These are phyloP conservation scores for Ochropacha duplaris DNA, from an alignment of 2,888 invertebrate genomes.

Conservation along the genomic window DNA sequence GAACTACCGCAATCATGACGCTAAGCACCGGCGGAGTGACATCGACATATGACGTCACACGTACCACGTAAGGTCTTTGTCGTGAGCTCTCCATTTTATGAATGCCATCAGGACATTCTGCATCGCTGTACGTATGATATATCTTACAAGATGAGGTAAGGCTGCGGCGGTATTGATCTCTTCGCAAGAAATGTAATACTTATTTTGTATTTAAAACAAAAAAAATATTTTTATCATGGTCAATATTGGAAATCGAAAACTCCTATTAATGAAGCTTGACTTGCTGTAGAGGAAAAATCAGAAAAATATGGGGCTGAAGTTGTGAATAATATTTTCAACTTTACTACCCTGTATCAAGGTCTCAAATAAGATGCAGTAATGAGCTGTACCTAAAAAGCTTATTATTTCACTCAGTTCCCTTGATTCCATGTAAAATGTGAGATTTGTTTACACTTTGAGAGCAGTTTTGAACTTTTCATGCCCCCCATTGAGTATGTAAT, in stretches of 20 bases:
- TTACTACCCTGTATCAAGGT: too few relatives aligned
- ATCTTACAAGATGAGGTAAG: conserved; percentile 38
- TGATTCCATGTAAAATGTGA: not conserved
- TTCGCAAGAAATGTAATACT: not conserved
- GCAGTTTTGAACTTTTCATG: not conserved
- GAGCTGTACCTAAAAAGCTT: too few relatives aligned
- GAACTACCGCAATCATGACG: not conserved
- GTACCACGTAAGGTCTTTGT: conserved; percentile 36
- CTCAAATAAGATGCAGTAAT: too few relatives aligned
- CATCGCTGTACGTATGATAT: conserved; percentile 43
- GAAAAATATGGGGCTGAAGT: too few relatives aligned
- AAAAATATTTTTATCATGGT: too few relatives aligned
- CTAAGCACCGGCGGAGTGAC: conserved; percentile 8
- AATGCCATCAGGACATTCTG: conserved; percentile 43
- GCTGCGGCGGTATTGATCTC: conserved; percentile 17
- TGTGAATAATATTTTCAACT: too few relatives aligned
- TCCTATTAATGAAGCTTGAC: too few relatives aligned
- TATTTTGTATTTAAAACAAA: too few relatives aligned
- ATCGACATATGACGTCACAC: conserved; percentile 25
- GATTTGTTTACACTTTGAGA: not conserved
- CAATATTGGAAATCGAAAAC: too few relatives aligned
- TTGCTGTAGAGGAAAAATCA: too few relatives aligned
- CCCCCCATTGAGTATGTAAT: not conserved
- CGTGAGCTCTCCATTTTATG: conserved; percentile 48
- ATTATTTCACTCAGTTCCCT: too few relatives aligned